Evolutionary conservation across 2,113 vertebrate genomes (phyloP), one percentile per base, ranked within the genome.

Genomic region (Australoheros scitulus): DNA sequence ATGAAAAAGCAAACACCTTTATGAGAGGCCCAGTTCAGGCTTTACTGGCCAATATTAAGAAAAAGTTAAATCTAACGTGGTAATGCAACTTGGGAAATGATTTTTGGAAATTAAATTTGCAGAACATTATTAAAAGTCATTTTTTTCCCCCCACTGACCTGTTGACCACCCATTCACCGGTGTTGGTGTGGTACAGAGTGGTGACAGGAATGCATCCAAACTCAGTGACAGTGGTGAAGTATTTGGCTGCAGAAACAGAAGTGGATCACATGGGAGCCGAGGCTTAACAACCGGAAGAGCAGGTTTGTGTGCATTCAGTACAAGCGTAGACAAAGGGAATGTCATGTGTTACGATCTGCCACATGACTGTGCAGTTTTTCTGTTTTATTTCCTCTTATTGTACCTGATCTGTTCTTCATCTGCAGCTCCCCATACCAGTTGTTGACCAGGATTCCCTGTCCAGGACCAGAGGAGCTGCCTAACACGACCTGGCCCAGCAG

Each of bases 401-500:
- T 86, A 87, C 83, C 82, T 81, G 20, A 36, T 47, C 29, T 52
- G 1, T 2, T 57, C 14, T 81, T 90, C 74, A 17, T 22, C 61
- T 18, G 7, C 76, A 61, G 22, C 20, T 92, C 83, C 22, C 94
- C 94, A 0, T 0, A 1, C 95, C 95, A 96, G 9, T 77, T 87
- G 90, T 96, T 95, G 76, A 95, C 93, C 58, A 95, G 91, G n/a
- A 95, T 50, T 9, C 95, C 94, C 79, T 94, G 89, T 4, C 93
- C 88, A 1, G 70, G 90, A 0, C 41, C 82, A 0, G 95, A 95
- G 9, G 93, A 93, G 81, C 92, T 88, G 6, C 95, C 95, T 47
- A 95, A 0, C 36, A 95, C 80, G 0, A 72, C 47, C 81, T 95
- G 94, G 1, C 61, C 87, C 82, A 91, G 34, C 4, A 94, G 81